These are phyloP conservation scores for Colius striatus DNA, from an alignment of 2,113 vertebrate genomes.

Conservation along the genomic window DNA sequence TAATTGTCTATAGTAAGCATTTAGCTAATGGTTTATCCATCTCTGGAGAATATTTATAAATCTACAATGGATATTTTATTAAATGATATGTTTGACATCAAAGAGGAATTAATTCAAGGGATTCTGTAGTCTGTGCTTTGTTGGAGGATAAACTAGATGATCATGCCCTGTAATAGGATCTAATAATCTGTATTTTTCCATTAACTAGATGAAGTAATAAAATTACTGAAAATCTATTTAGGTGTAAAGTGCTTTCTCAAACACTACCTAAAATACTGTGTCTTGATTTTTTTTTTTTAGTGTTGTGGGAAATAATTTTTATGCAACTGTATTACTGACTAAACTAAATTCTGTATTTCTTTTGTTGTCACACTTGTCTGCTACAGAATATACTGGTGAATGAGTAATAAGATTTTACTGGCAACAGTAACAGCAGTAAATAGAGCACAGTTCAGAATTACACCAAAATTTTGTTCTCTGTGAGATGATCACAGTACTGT, in stretches of 20 bases:
- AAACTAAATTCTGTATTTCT: neutral
- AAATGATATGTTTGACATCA: neutral
- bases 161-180: neutral
- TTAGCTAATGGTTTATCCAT: conserved; percentile 22
- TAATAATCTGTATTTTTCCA: neutral
- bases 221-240: neutral
- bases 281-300: neutral
- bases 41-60: conserved; percentile 41
- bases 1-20: conserved; percentile 12
- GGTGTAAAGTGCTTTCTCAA: neutral
- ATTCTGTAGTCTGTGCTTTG: neutral
- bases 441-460: neutral
- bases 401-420: neutral
- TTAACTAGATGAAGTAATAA: neutral
- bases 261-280: neutral
- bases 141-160: neutral
- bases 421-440: neutral
- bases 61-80: conserved; percentile 30
- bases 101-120: neutral
- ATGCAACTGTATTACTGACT: neutral
- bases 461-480: neutral
- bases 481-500: neutral
- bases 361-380: neutral
- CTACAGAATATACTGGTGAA: neutral
- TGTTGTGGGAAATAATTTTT: neutral